phyloP scores from a whole-genome alignment of 2,797 vertebrate genomes.

The Chelon labrosus region DNA sequence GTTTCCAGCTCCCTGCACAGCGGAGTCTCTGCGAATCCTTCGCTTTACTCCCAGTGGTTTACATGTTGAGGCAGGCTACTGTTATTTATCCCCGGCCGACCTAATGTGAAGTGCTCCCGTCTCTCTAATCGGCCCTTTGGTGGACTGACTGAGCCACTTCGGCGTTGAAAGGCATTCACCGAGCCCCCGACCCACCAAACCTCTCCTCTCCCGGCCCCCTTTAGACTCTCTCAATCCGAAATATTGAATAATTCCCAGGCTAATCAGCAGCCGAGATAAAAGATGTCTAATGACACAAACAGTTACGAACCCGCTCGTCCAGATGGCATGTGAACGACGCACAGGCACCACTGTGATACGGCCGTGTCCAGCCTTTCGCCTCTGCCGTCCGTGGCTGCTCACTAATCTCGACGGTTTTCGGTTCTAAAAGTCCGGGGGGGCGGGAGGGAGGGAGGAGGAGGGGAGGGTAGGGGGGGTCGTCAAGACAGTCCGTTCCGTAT shows the following conservation, averaged over 20 bases:
- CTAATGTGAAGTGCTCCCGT: slow-evolving; percentile 68
- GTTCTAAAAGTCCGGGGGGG: slow-evolving; percentile 85
- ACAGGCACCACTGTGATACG: slow-evolving; percentile 73
- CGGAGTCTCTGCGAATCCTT: slow-evolving; percentile 79
- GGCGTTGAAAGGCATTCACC: slow-evolving; percentile 68
- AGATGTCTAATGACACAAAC: slow-evolving; percentile 85
- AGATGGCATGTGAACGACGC: slow-evolving; percentile 78
- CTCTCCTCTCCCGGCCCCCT: slow-evolving; percentile 48
- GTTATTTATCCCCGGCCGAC: slow-evolving; percentile 77
- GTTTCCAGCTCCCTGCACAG: slow-evolving; percentile 76
- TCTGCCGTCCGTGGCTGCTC: slow-evolving; percentile 79
- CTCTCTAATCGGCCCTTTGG: slow-evolving; percentile 70
- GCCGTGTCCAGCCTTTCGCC: slow-evolving; percentile 76
- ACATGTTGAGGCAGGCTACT: slow-evolving; percentile 76
- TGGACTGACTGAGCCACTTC: slow-evolving; percentile 69
- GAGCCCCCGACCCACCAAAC: slow-evolving; percentile 68
- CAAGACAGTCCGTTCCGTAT: slow-evolving; percentile 89
- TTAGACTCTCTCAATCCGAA: slow-evolving; percentile 38
- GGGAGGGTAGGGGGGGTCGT: slow-evolving; percentile 73
- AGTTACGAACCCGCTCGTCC: slow-evolving; percentile 84
- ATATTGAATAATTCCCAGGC: slow-evolving; percentile 77
- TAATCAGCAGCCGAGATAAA: slow-evolving; percentile 77
- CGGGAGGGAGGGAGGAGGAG: slow-evolving; percentile 55
- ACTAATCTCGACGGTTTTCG: slow-evolving; percentile 87
- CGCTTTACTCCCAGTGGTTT: slow-evolving; percentile 70